phyloP scores from a whole-genome alignment of 2,797 vertebrate genomes.

The Ispidina lecontei region DNA sequence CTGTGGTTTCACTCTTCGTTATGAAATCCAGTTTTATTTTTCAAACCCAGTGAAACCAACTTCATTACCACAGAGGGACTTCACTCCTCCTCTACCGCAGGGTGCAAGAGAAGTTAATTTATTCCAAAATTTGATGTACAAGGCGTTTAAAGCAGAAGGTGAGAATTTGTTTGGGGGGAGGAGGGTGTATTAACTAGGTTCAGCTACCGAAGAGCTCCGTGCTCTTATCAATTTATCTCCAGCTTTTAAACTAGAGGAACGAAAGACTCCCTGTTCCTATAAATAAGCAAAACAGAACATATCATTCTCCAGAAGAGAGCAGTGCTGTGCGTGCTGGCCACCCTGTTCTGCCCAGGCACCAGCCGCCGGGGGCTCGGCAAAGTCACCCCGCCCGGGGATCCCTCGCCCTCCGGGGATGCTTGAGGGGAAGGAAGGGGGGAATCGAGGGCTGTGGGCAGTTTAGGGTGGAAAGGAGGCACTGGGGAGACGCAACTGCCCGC shows the following conservation, averaged over 20 bases:
- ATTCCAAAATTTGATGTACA: not conserved
- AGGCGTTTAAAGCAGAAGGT: not conserved
- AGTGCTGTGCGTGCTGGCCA: not conserved
- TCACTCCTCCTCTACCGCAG: not conserved
- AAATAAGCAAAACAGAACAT: not conserved
- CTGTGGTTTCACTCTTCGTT: conserved; percentile 60
- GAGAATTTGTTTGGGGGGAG: not conserved
- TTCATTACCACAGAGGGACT: not conserved
- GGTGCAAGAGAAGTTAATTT: not conserved
- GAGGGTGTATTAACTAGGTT: not conserved
- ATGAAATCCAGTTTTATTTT: conserved; percentile 57
- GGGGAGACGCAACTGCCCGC: not conserved
- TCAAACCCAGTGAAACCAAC: conserved; percentile 43
- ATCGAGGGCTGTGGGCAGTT: not conserved
- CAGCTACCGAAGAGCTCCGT: not conserved
- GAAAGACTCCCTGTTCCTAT: not conserved
- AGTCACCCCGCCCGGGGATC: not conserved
- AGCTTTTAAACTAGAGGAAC: not conserved
- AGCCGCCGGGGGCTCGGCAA: fast-evolving
- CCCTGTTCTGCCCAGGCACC: not conserved
- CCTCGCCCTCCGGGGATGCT: fast-evolving
- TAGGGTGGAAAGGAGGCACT: not conserved
- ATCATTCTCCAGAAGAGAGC: conserved; percentile 62
- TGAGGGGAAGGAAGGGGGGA: fast-evolving
- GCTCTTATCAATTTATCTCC: not conserved